These are phyloP conservation scores for Byasa hedistus DNA, from an alignment of 2,888 invertebrate species.

Conservation along the genomic window DNA sequence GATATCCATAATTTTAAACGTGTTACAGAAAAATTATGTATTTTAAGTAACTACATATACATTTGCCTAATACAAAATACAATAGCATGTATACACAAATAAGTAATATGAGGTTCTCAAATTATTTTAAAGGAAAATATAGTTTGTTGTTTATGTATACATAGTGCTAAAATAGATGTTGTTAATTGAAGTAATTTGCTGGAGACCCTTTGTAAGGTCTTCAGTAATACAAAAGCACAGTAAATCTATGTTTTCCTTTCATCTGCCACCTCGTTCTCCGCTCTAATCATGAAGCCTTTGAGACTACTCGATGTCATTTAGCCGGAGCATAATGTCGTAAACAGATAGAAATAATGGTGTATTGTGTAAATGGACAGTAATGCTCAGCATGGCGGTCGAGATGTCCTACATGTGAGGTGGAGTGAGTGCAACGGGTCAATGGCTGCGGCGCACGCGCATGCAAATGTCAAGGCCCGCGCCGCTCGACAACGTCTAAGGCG, in stretches of 20 bases:
- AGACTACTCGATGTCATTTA: constrained; percentile 64
- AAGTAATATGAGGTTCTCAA: too few species aligned
- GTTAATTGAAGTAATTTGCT: too few species aligned
- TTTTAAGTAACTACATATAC: too few species aligned
- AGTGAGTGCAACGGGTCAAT: constrained; percentile 59
- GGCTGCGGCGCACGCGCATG: constrained; percentile 51
- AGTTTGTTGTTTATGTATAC: too few species aligned
- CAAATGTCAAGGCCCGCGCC: constrained; percentile 66
- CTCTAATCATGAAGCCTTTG: constrained; percentile 50
- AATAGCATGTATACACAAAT: too few species aligned
- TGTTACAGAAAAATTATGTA: too few species aligned
- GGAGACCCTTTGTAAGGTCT: background rate
- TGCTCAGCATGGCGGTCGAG: constrained; percentile 46
- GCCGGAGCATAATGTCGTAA: constrained; percentile 63
- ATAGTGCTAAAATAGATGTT: too few species aligned
- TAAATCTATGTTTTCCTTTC: constrained; percentile 34
- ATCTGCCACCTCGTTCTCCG: constrained; percentile 54
- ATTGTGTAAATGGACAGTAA: constrained; percentile 66
- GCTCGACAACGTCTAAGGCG: constrained; percentile 37
- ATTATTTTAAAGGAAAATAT: too few species aligned
- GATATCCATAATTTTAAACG: too few species aligned
- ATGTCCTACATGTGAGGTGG: constrained; percentile 56
- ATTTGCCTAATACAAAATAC: too few species aligned
- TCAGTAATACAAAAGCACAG: background rate
- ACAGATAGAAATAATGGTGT: constrained; percentile 58